These are phyloP conservation scores for Gryon sp. DNA, from an alignment of 1,140 invertebrate species.

Conservation along the genomic window DNA sequence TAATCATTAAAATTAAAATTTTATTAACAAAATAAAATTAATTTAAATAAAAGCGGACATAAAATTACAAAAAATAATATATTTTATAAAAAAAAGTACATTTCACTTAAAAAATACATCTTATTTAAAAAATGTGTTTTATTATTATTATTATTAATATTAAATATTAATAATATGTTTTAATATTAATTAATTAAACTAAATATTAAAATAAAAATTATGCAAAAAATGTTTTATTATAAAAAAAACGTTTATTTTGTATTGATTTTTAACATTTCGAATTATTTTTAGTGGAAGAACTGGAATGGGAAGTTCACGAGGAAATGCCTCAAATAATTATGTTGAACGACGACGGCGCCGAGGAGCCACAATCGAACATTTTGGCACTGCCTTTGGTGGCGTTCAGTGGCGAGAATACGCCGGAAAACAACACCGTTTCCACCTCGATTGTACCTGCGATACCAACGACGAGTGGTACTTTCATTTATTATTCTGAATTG, in stretches of 20 bases:
- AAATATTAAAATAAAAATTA: too few species aligned
- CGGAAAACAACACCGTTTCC: conserved; percentile 23
- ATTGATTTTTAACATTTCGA: background rate
- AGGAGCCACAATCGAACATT: conserved; percentile 64
- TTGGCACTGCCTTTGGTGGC: conserved; percentile 67
- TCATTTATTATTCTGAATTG: conserved; percentile 1
- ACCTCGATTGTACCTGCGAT: conserved; percentile 64
- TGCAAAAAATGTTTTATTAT: background rate
- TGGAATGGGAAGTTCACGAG: conserved; percentile 75
- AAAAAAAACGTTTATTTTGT: background rate
- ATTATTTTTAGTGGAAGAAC: conserved; percentile 66
- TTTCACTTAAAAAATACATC: too few species aligned
- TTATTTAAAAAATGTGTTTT: too few species aligned
- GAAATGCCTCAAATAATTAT: conserved; percentile 73
- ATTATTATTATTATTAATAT: too few species aligned
- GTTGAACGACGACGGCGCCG: conserved; percentile 72
- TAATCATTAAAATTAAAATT: too few species aligned
- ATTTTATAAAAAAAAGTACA: conserved; percentile 1
- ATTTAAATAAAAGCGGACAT: too few species aligned
- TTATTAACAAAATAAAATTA: background rate
- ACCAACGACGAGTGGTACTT: conserved; percentile 66
- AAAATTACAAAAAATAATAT: too few species aligned
- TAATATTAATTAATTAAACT: too few species aligned
- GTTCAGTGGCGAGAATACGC: conserved; percentile 45
- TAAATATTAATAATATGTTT: too few species aligned